phyloP scores from a whole-genome alignment of 1,140 invertebrate species.

The Oncopodura yosiiana region DNA sequence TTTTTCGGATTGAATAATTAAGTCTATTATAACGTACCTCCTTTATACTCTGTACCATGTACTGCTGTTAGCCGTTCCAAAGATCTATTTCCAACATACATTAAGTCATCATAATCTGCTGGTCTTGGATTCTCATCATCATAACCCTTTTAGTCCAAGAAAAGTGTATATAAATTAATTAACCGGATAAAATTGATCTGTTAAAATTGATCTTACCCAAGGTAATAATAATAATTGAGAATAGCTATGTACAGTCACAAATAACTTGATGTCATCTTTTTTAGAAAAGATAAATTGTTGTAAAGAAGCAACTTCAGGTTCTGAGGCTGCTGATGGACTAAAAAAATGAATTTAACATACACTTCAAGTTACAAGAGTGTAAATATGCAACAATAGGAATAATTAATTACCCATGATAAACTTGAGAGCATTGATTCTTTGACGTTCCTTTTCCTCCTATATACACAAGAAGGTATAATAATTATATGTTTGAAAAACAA shows the following conservation, averaged over 20 bases:
- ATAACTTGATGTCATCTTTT: conserved; percentile 53
- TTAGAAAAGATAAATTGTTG: conserved; percentile 51
- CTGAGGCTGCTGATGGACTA: conserved; percentile 64
- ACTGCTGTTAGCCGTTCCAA: conserved; percentile 13
- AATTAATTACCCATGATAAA: conserved; percentile 60
- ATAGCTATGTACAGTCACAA: conserved; percentile 78
- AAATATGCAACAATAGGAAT: neutral
- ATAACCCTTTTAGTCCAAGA: conserved; percentile 4
- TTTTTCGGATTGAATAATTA: neutral
- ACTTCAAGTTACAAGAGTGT: neutral
- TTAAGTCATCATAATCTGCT: conserved; percentile 26
- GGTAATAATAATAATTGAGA: conserved; percentile 49
- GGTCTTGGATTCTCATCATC: conserved; percentile 10
- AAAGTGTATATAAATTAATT: neutral
- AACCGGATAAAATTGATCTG: neutral
- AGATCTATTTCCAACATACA: conserved; percentile 23
- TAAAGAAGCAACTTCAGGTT: conserved; percentile 74
- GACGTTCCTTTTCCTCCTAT: conserved; percentile 52
- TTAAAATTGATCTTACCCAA: neutral
- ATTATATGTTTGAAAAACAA: neutral
- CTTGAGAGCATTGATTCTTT: conserved; percentile 80
- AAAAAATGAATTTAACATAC: neutral
- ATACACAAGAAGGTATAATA: neutral
- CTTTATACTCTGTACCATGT: conserved; percentile 29
- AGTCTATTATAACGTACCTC: conserved; percentile 2